These are phyloP conservation scores for Leptinotarsa haldemani DNA, from an alignment of 2,888 invertebrate genomes.

Conservation along the genomic window DNA sequence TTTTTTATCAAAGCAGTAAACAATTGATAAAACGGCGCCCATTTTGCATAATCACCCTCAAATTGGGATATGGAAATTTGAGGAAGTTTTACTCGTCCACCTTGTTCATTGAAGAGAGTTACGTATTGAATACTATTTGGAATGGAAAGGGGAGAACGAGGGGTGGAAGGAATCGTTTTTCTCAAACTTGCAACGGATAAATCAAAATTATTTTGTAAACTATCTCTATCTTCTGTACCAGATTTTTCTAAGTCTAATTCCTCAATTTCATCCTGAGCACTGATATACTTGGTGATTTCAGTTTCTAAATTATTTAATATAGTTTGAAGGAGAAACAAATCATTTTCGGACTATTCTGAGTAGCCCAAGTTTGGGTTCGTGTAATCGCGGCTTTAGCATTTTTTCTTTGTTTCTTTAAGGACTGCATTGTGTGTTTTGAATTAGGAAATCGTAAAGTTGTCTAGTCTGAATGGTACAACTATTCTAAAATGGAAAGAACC, in stretches of 20 bases:
- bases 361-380: slow-evolving; percentile 12
- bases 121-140: slow-evolving; percentile 3
- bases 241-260: not conserved
- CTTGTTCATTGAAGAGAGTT: not conserved
- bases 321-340: slow-evolving; percentile 12
- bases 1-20: slow-evolving; percentile 2
- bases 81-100: slow-evolving; percentile 8
- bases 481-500: not conserved
- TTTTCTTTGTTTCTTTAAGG: not conserved
- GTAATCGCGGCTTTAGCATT: slow-evolving; percentile 16
- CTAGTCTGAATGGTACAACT: slow-evolving; percentile 4
- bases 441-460: not conserved
- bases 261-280: not conserved
- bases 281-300: not conserved
- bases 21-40: slow-evolving; percentile 1
- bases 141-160: slow-evolving; percentile 1
- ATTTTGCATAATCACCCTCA: slow-evolving; percentile 2
- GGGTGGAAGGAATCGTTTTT: not conserved
- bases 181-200: not conserved
- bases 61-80: not conserved
- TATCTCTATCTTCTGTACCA: not conserved
- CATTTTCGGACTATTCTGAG: slow-evolving; percentile 12
- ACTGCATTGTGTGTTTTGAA: not conserved
- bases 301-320: not conserved
- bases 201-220: slow-evolving; percentile 4